Base-by-base conservation (phyloP, 1,140 invertebrate species). In the Hyposmocoma kahamanoa region DNA sequence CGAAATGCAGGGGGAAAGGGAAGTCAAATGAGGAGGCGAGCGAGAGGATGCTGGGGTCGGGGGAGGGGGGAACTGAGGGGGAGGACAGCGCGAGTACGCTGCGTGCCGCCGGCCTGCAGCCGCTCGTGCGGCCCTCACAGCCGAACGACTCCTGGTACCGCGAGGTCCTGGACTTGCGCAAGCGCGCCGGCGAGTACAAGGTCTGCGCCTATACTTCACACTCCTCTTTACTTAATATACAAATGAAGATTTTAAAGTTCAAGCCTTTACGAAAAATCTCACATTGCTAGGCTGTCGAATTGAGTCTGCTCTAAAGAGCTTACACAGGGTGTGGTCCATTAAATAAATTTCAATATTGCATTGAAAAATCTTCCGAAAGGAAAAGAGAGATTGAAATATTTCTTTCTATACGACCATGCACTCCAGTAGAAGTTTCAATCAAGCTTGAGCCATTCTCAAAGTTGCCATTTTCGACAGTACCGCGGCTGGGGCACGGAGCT, bases 111-210 rank as follows among this genome's bases (percentile, higher is more conserved):
- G 76, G 76, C 47, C 70, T 81, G 70, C 74, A 81, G 64, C 70
- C 78, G 62, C 69, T 83, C 50, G 73, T 71, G n/a, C 74, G 74
- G 51, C 65, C 72, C 50, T n/a, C n/a, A n/a, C n/a, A n/a, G n/a
- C 77, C 78, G 69, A 84, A 88, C 60, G 87, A 90, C 65, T 90
- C 92, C 60, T 95, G 94, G 94, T 94, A 93, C 85, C 89, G 90
- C 61, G 93, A 95, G 83, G 94, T 96, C 65, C 90, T 95, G 67
- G 95, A 96, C 86, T 88, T 96, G 56, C 91, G 95, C 65, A 95
- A 95, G 81, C 94, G 96, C 79, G 95, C 95, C 74, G 95, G 94
- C 66, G 94, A 96, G 84, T 97, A 97, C 85, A 96, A 96, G 91
- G 94, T 95, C 88, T 86, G 84, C 75, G 64, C 59, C 59, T 48